Conservation (phyloP, 2,113 vertebrate genomes). For the Saimiri boliviensis region DNA sequence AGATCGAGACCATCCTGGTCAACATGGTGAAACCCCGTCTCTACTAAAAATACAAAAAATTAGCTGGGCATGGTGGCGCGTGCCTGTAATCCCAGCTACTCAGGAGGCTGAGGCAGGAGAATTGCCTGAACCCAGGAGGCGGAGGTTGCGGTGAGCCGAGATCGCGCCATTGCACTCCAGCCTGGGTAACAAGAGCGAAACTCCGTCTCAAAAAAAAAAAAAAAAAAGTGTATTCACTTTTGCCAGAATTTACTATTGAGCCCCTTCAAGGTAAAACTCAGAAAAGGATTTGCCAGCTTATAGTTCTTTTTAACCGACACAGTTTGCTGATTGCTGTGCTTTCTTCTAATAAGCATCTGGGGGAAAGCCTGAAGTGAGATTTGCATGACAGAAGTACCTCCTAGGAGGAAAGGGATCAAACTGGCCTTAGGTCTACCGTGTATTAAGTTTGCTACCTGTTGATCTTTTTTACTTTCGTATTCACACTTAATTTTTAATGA, state of each 20-base stretch:
- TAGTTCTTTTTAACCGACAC: not conserved
- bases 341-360: not conserved
- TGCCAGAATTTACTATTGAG: not conserved
- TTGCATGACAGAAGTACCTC: not conserved
- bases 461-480: not conserved
- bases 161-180: too few species aligned
- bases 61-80: too few species aligned
- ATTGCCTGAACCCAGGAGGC: too few species aligned
- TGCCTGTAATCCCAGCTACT: too few species aligned
- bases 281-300: not conserved
- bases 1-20: too few species aligned
- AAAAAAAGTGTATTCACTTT: not conserved
- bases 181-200: too few species aligned
- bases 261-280: not conserved
- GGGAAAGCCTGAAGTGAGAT: not conserved
- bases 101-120: too few species aligned
- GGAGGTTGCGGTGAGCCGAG: too few species aligned
- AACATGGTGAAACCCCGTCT: too few species aligned
- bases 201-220: too few species aligned
- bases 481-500: constrained; percentile 10
- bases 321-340: not conserved
- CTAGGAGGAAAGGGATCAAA: not conserved
- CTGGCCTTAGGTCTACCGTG: not conserved
- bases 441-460: not conserved
- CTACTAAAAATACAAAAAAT: too few species aligned